Evolutionary conservation across 2,113 vertebrate species (phyloP).

Genomic region (Hystrix brachyura): DNA sequence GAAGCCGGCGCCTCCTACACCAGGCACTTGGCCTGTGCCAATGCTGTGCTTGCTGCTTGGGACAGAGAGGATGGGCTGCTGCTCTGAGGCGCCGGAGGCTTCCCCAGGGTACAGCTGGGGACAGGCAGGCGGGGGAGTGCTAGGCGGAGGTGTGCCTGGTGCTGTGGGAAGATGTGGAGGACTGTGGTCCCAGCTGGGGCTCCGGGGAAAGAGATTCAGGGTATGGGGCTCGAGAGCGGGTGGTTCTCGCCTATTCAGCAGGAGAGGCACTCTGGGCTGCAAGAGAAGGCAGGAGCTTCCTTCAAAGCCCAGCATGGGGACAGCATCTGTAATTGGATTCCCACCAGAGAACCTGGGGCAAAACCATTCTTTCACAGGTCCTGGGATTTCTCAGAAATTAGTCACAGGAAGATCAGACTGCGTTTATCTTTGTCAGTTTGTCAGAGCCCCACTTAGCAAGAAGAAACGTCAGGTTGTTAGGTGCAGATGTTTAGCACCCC

Average conservation of each 20-base stretch:
- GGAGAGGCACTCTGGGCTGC: background rate
- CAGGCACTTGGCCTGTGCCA: background rate
- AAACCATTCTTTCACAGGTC: slow-evolving; percentile 8
- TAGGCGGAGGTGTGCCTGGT: background rate
- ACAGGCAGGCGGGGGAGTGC: background rate
- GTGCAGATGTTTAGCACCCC: background rate
- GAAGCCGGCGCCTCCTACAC: background rate
- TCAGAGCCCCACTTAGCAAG: background rate
- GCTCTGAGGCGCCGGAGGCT: too few relatives aligned
- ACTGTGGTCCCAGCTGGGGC: background rate
- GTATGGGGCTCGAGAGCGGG: background rate
- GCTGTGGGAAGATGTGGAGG: background rate
- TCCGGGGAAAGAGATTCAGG: background rate
- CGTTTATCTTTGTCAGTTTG: background rate
- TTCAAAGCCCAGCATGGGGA: background rate
- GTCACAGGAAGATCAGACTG: background rate
- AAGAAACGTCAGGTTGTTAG: background rate
- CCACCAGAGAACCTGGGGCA: slow-evolving; percentile 11
- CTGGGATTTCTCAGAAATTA: slow-evolving; percentile 52
- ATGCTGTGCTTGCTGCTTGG: background rate
- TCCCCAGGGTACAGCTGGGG: background rate
- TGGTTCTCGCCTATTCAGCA: background rate
- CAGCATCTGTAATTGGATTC: background rate
- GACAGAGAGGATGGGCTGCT: background rate
- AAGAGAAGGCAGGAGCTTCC: background rate